Conservation (phyloP, 2,113 vertebrate species). For the Stercorarius parasiticus region DNA sequence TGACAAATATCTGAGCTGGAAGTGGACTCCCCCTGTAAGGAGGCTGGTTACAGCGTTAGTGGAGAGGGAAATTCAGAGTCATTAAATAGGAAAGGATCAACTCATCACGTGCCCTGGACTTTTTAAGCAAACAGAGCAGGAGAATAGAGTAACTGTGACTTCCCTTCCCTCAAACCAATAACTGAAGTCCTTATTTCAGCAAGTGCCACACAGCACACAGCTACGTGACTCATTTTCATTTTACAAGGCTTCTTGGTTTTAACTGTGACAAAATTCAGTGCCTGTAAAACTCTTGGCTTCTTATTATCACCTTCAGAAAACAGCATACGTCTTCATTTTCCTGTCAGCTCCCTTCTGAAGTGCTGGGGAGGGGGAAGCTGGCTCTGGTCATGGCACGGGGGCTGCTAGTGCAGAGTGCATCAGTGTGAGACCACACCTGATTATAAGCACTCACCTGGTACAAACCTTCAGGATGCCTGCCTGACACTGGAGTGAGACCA, state of each 20-base stretch:
- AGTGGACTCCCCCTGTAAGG: background rate
- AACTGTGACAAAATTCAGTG: background rate
- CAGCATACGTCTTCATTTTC: background rate
- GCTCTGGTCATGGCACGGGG: background rate
- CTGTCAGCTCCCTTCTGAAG: background rate
- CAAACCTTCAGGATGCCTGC: background rate
- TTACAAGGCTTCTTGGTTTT: constrained; percentile 16
- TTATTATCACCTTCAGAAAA: background rate
- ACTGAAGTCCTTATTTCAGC: background rate
- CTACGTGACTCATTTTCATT: background rate
- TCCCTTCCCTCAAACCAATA: background rate
- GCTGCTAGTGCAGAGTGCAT: background rate
- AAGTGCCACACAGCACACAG: background rate
- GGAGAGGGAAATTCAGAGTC: constrained; percentile 28
- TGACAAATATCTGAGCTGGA: background rate
- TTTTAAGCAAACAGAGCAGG: constrained; percentile 13
- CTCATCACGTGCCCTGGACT: background rate
- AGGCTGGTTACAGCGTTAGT: background rate
- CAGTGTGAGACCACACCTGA: background rate
- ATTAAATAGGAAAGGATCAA: constrained; percentile 30
- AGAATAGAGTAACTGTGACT: background rate
- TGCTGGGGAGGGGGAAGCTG: background rate
- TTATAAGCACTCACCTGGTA: background rate
- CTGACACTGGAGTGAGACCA: background rate
- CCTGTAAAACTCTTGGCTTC: background rate